Conservation (phyloP, 2,888 invertebrate genomes). For the Leucophenga maculata region DNA sequence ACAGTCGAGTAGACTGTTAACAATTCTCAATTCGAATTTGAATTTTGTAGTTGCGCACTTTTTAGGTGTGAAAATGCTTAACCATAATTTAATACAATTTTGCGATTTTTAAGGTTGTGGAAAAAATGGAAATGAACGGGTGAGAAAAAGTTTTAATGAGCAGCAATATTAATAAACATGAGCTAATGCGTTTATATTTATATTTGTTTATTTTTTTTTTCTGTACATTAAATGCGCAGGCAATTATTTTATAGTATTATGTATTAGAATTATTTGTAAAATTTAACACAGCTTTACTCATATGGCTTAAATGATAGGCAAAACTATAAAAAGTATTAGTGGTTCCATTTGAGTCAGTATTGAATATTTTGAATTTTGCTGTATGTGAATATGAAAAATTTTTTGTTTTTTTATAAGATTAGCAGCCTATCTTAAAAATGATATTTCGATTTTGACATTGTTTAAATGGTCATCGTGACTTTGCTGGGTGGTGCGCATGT, state of each 20-base stretch:
- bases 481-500: no score
- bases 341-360: no score
- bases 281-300: no score
- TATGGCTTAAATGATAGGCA: no score
- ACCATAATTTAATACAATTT: constrained; percentile 44
- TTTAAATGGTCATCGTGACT: no score
- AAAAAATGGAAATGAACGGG: constrained; percentile 4
- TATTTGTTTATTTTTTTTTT: neutral
- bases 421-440: no score
- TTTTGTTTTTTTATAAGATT: no score
- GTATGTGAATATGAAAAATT: no score
- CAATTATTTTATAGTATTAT: constrained; percentile 37
- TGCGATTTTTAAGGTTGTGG: neutral
- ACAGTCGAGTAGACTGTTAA: neutral
- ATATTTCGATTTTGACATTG: no score
- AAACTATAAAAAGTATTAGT: no score
- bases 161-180: neutral
- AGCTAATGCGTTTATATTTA: neutral
- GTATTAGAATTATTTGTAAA: no score
- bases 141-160: constrained; percentile 30
- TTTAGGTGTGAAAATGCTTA: constrained; percentile 53
- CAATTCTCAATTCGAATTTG: constrained; percentile 8
- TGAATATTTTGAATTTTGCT: no score
- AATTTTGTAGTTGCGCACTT: constrained; percentile 17
- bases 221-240: neutral